These are phyloP conservation scores for Lycocorax pyrrhopterus DNA, from an alignment of 2,113 vertebrate species.

Conservation along the genomic window DNA sequence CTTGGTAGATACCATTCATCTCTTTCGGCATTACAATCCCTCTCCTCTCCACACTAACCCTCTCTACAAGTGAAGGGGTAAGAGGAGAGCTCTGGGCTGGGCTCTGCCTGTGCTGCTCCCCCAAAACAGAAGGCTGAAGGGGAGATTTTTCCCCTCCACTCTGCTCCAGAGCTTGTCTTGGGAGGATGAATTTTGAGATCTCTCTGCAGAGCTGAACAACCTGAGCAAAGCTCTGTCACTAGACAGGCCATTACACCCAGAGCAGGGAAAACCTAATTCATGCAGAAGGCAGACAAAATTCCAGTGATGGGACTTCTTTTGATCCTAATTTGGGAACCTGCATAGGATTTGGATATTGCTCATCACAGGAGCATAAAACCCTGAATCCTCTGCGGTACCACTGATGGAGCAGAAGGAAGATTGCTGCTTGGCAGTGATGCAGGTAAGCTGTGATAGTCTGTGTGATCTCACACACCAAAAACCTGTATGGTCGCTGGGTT, in stretches of 20 bases:
- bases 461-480: neutral
- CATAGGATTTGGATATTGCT: neutral
- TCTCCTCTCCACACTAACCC: neutral
- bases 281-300: neutral
- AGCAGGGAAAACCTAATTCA: neutral
- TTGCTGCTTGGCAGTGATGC: neutral
- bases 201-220: neutral
- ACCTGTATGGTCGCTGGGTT: accelerated
- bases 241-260: neutral
- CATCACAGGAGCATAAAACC: neutral
- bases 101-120: neutral
- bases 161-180: neutral
- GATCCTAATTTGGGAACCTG: neutral
- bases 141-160: neutral
- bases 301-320: neutral
- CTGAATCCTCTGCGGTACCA: neutral
- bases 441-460: neutral
- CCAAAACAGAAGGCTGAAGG: neutral
- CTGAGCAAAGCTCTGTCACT: neutral
- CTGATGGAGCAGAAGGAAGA: neutral
- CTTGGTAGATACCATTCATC: conserved; percentile 16
- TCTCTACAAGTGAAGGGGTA: neutral
- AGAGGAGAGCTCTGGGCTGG: neutral
- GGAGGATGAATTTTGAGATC: neutral
- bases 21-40: neutral